Evolutionary conservation across 2,888 invertebrate species (phyloP).

Genomic region (Chydorus sphaericus): DNA sequence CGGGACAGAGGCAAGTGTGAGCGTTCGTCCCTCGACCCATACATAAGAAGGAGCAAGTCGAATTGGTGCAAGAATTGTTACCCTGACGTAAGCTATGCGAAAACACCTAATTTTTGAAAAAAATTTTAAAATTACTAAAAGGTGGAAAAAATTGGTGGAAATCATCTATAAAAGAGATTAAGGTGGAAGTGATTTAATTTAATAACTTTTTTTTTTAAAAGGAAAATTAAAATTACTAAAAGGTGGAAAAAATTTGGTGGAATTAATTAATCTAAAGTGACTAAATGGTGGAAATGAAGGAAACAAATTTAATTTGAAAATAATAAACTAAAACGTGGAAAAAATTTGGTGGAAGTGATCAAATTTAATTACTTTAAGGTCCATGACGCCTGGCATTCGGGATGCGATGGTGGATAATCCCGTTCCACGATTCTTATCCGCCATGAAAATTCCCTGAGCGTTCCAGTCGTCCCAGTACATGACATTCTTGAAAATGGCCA

Average conservation of each 20-base stretch:
- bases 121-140: conserved; percentile 3
- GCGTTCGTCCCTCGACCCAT: conserved; percentile 53
- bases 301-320: no score
- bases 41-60: conserved; percentile 57
- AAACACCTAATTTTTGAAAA: conserved; percentile 37
- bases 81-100: conserved; percentile 61
- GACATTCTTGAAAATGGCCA: conserved; percentile 66
- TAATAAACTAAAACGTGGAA: neutral
- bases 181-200: neutral
- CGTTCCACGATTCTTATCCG: conserved; percentile 59
- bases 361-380: conserved; percentile 41
- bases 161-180: neutral
- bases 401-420: conserved; percentile 43
- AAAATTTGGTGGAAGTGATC: no score
- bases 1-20: conserved; percentile 63
- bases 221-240: neutral
- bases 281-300: no score
- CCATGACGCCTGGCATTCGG: conserved; percentile 58
- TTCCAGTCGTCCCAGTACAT: conserved; percentile 89
- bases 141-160: no score
- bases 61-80: conserved; percentile 49
- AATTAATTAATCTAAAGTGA: no score
- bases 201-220: neutral
- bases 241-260: neutral
- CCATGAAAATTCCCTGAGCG: conserved; percentile 56